Conservation (phyloP, 2,113 vertebrate species). For the Nibea albiflora region DNA sequence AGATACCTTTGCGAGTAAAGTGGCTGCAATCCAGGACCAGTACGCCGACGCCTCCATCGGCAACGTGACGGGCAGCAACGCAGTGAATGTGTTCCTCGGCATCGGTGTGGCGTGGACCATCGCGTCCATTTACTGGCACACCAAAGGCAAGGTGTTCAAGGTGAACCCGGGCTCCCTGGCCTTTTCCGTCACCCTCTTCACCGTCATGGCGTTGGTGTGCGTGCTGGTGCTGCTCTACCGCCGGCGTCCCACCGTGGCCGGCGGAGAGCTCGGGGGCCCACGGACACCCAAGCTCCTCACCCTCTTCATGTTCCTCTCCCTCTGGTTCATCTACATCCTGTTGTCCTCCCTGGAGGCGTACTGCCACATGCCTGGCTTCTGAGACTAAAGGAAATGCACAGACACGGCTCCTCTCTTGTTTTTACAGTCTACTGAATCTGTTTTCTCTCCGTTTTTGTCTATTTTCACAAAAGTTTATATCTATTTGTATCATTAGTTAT, state of each 20-base stretch:
- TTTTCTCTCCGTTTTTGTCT: conserved; percentile 71
- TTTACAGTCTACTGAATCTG: conserved; percentile 65
- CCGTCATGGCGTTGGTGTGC: conserved; percentile 82
- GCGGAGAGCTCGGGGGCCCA: conserved; percentile 88
- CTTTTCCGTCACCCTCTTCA: conserved; percentile 89
- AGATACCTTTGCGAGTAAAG: conserved; percentile 90
- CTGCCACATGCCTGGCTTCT: conserved; percentile 86
- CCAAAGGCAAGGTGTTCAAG: conserved; percentile 80
- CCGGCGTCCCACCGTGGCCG: conserved; percentile 78
- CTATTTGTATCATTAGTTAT: conserved; percentile 78
- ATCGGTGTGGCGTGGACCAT: conserved; percentile 90
- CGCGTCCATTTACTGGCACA: conserved; percentile 85
- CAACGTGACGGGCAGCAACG: conserved; percentile 90
- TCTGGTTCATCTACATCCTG: conserved; percentile 89
- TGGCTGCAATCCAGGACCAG: conserved; percentile 89
- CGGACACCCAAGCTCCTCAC: conserved; percentile 87
- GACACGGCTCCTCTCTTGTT: conserved; percentile 59
- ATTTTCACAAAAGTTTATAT: conserved; percentile 77
- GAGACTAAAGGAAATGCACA: conserved; percentile 56
- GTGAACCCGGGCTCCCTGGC: conserved; percentile 87
- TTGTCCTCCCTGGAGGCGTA: conserved; percentile 86
- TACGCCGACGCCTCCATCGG: conserved; percentile 89
- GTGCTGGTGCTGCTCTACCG: conserved; percentile 85
- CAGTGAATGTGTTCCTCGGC: conserved; percentile 89
- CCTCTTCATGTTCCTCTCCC: conserved; percentile 79